Base-by-base conservation (phyloP, 2,888 invertebrate genomes). In the Rambutsinella grinnellia region DNA sequence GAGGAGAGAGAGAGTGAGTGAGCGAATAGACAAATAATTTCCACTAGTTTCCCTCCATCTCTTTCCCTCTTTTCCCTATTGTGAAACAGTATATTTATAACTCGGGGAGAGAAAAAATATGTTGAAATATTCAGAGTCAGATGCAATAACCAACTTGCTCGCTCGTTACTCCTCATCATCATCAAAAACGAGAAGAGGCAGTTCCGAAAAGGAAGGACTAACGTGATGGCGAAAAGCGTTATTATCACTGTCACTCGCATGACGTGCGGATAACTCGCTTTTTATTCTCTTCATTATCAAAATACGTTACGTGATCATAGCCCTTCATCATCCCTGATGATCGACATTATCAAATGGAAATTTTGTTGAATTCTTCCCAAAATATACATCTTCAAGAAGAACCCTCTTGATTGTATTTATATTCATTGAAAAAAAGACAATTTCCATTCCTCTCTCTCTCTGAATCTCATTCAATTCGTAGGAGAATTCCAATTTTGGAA, bases 401-500 rank as follows among this genome's bases (percentile, higher is more conserved):
- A n/a, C n/a, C n/a, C n/a, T n/a, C 36, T 36, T 36, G 36, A 36
- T 5, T 36, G 36, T 36, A 13, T 36, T 36, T 36, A 36, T 36
- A 36, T 36, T 19, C 21, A 54, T 19, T 54, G 3, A 23, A 54
- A 54, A 23, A 54, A 23, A 54, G 54, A n/a, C 49, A 36, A 36
- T 36, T 36, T 36, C 36, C 36, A 36, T 36, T 36, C 36, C 36
- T 13, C 6, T 36, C 13, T 36, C 36, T n/a, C 36, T 36, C 36
- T 36, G 13, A 36, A 36, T 5, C n/a, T n/a, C n/a, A n/a, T 65
- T 44, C 15, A 23, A 28, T 44, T 67, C 15, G 2, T 51, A 36
- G 44, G 17, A 15, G 53, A 60, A 69, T 69, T 54, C 51, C 69
- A 69, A 69, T 69, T 61, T 60, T 26, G 49, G 44, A 51, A 69